Base-by-base conservation (phyloP, 2,888 invertebrate genomes). In the Ichneumoninae sp. region DNA sequence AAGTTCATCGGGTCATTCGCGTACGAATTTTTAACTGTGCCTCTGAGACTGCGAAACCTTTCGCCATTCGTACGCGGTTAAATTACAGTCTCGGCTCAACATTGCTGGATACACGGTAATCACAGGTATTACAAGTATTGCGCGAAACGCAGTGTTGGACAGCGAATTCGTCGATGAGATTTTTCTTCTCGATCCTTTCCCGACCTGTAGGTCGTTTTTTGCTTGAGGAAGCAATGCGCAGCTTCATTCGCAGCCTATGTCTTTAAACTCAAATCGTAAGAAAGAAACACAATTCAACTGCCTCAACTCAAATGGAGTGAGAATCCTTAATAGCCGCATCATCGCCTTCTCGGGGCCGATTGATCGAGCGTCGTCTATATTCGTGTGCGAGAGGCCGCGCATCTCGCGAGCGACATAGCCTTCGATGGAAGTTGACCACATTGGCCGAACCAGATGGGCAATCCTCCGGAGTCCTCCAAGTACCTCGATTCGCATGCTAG, bases 371-470 rank as follows among this genome's bases (percentile, higher is more conserved):
- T 71, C 47, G 73, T 52, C 10, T 70, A 63, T 65, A 81, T 83
- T 65, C 54, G 83, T 54, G 63, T 47, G 33, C 40, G 54, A 79
- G 77, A 83, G 85, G 81, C 77, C 81, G 71, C 69, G 70, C 70
- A 78, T 81, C 77, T 47, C 52, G 54, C 68, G 40, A 80, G 63
- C 54, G 70, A 77, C 77, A 68, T 66, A 33, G 52, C 81, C 85
- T 70, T 83, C 40, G 30, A 78, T 70, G 85, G 81, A 77, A 73
- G 63, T 73, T 70, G 57, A 81, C 63, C 65, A 79, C 60, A 77
- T 63, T 50, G 78, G 75, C 30, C 71, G 75, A 71, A 79, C 78
- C 57, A 81, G 85, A 83, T 83, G 81, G 78, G 65, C 74, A 73
- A 78, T 74, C 74, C 74, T 81, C 74, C 60, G 10, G 30, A 60